A percentile compares a stretch with the other conserved stretches of the same genome.
phyloP scores from a whole-genome alignment of 1,140 invertebrate genomes.

The Cyclina sinensis region DNA sequence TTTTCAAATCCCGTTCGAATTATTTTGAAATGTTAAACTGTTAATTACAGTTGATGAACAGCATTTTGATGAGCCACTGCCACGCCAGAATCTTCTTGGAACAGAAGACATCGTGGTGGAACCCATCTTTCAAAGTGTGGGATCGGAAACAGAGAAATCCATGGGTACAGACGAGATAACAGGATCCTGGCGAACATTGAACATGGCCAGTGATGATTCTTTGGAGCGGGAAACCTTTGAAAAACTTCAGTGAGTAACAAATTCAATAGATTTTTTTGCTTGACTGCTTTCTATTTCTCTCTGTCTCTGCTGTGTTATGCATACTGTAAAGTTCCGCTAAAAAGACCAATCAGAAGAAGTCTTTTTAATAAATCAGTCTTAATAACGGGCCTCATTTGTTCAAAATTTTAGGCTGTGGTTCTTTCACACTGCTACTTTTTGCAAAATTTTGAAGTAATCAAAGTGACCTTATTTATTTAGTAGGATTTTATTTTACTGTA shows the following conservation, averaged over 20 bases:
- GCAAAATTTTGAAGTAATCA: no score
- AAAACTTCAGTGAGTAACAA: slow-evolving; percentile 57
- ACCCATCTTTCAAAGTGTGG: slow-evolving; percentile 30
- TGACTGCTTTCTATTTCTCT: no score
- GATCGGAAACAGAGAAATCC: slow-evolving; percentile 9
- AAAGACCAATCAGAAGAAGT: no score
- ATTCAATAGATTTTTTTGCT: no score
- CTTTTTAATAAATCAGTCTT: no score
- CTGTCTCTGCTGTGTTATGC: no score
- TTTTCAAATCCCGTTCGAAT: not conserved
- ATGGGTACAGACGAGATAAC: slow-evolving; percentile 40
- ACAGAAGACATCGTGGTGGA: slow-evolving; percentile 23
- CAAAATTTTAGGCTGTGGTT: no score
- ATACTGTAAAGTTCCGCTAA: no score
- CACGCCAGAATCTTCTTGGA: not conserved
- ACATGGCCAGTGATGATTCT: slow-evolving; percentile 36
- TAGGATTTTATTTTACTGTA: no score
- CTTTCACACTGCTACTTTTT: no score
- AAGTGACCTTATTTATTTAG: no score
- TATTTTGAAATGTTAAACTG: not conserved
- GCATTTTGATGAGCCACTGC: slow-evolving; percentile 59
- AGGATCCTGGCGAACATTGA: slow-evolving; percentile 46
- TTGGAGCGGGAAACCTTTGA: slow-evolving; percentile 31
- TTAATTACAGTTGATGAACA: slow-evolving; percentile 52
- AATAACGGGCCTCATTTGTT: no score